Conservation (phyloP, 2,113 vertebrate species). For the Porphyrio hochstetteri region DNA sequence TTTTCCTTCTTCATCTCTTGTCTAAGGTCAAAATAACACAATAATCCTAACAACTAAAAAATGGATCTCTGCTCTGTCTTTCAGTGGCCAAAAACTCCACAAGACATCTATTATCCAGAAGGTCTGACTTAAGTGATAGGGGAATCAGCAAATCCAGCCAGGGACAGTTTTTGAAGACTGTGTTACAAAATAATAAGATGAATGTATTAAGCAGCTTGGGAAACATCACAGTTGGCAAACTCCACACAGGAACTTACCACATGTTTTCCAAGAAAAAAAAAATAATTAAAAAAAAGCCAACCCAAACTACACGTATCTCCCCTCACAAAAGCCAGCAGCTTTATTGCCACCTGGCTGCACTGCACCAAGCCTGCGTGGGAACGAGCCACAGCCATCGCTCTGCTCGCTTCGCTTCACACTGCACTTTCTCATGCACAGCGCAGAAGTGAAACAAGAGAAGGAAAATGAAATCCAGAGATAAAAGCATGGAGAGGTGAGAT, state of each 20-base stretch:
- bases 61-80: neutral
- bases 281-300: too few relatives aligned
- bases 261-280: constrained; percentile 1
- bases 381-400: neutral
- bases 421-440: accelerated
- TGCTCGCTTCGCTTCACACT: neutral
- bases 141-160: neutral
- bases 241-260: neutral
- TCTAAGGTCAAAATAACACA: neutral
- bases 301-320: neutral
- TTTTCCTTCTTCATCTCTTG: neutral
- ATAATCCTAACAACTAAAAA: neutral
- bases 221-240: neutral
- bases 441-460: neutral
- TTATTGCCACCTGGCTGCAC: neutral
- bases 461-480: neutral
- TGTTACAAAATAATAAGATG: neutral
- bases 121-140: neutral
- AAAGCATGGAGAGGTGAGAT: neutral
- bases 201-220: constrained; percentile 3
- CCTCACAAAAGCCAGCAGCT: neutral
- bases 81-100: neutral
- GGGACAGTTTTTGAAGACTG: neutral
- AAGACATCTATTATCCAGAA: neutral
- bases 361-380: neutral